These are phyloP conservation scores for Progne subis DNA, from an alignment of 2,113 vertebrate genomes.

Conservation along the genomic window DNA sequence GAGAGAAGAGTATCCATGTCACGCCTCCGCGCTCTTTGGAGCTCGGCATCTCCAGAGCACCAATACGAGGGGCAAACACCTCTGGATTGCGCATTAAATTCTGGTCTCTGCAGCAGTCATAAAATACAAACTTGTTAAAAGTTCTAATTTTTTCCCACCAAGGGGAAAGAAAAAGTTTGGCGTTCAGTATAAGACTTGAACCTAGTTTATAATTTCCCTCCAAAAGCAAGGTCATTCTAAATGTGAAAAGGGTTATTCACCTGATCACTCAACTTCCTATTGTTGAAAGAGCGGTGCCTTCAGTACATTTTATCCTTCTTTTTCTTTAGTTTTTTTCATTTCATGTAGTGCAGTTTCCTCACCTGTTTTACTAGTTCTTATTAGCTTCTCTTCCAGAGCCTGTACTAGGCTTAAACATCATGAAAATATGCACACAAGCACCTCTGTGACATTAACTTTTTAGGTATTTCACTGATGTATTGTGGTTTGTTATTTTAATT, in stretches of 20 bases:
- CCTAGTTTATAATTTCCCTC: background rate
- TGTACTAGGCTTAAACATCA: background rate
- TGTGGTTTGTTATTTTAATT: background rate
- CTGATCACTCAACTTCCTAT: background rate
- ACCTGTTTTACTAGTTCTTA: background rate
- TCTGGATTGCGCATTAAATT: background rate
- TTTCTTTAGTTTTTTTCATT: background rate
- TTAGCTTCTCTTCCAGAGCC: background rate
- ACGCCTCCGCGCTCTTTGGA: background rate
- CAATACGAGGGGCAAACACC: background rate
- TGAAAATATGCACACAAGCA: background rate
- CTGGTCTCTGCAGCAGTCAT: background rate
- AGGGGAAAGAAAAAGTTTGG: background rate
- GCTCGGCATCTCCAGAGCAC: background rate
- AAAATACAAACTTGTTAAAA: background rate
- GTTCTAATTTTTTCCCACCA: background rate
- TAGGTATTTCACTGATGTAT: background rate
- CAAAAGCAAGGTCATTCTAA: background rate
- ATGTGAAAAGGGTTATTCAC: background rate
- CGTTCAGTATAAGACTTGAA: background rate
- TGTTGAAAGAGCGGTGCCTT: background rate
- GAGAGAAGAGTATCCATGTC: conserved; percentile 17
- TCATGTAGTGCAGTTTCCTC: background rate
- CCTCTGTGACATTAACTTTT: background rate
- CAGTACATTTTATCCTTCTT: background rate